These are phyloP conservation scores for Drosophila arizonae DNA, from an alignment of 1,140 invertebrate species.

Conservation along the genomic window DNA sequence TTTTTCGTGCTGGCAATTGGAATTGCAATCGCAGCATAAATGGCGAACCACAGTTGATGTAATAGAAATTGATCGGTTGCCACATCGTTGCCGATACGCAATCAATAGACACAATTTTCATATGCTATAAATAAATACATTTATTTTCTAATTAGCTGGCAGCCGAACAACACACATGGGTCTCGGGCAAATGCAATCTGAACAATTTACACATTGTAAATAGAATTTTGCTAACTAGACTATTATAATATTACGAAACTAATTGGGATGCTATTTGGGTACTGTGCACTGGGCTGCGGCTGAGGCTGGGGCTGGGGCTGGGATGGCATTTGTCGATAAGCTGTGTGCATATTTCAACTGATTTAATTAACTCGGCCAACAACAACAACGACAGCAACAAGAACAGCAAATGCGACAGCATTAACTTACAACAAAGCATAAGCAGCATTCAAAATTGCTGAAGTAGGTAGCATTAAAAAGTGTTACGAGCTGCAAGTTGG, in stretches of 20 bases:
- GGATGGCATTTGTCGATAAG: constrained; percentile 29
- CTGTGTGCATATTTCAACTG: constrained; percentile 61
- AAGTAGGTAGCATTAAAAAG: constrained; percentile 58
- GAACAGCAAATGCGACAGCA: constrained; percentile 19
- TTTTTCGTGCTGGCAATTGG: constrained; percentile 5
- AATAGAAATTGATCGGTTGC: constrained; percentile 20
- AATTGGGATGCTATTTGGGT: constrained; percentile 43
- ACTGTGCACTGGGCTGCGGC: not conserved
- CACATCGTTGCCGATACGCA: not conserved
- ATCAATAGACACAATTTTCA: not conserved
- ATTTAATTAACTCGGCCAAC: constrained; percentile 61
- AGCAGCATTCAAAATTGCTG: constrained; percentile 35
- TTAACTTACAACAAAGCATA: constrained; percentile 20
- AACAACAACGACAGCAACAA: not conserved
- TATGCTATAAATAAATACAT: constrained; percentile 32
- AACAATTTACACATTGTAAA: constrained; percentile 63
- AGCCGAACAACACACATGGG: not conserved
- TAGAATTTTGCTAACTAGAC: constrained; percentile 30
- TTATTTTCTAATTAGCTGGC: constrained; percentile 44
- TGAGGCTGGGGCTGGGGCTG: not conserved
- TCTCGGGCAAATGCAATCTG: constrained; percentile 31
- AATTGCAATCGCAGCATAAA: not conserved
- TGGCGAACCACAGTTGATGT: not conserved
- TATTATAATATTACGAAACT: constrained; percentile 38
- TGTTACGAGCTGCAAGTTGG: constrained; percentile 30